Evolutionary conservation across 2,797 vertebrate genomes (phyloP).

Genomic region (Leptodactylus fallax): DNA sequence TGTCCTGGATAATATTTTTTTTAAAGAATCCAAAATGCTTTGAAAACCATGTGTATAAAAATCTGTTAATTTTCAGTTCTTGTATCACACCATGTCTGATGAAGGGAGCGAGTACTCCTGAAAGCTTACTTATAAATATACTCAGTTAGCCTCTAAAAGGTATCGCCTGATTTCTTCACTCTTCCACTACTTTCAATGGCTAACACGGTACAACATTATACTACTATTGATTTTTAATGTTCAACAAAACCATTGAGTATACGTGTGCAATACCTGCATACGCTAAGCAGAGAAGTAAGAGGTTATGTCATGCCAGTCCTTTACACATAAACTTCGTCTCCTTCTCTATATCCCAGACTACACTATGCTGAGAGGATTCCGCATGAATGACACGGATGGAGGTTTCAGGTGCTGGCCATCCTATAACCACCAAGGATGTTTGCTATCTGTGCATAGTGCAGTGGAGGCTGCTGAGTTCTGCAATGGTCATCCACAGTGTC

Average conservation of each 20-base stretch:
- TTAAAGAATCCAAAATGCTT: too few relatives aligned
- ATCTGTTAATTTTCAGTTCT: too few relatives aligned
- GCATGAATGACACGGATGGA: constrained; percentile 71
- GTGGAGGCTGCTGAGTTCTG: constrained; percentile 85
- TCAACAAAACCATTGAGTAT: neutral
- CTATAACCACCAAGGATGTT: constrained; percentile 85
- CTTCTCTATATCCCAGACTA: constrained; percentile 77
- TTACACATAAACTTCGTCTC: neutral
- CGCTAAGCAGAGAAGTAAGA: neutral
- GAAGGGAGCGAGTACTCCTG: too few relatives aligned
- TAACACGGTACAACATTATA: too few relatives aligned
- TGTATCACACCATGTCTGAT: too few relatives aligned
- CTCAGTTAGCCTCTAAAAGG: too few relatives aligned
- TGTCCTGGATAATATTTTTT: too few relatives aligned
- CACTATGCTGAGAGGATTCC: constrained; percentile 78
- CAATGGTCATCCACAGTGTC: constrained; percentile 81
- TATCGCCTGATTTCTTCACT: too few relatives aligned
- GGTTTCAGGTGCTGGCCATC: constrained; percentile 90
- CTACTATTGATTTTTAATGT: too few relatives aligned
- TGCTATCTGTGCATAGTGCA: constrained; percentile 82
- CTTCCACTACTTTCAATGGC: too few relatives aligned
- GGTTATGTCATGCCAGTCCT: neutral
- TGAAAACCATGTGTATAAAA: too few relatives aligned
- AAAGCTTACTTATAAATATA: too few relatives aligned
- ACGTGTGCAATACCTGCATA: neutral